phyloP scores from a whole-genome alignment of 2,888 invertebrate genomes.

The Drosophila birchii region DNA sequence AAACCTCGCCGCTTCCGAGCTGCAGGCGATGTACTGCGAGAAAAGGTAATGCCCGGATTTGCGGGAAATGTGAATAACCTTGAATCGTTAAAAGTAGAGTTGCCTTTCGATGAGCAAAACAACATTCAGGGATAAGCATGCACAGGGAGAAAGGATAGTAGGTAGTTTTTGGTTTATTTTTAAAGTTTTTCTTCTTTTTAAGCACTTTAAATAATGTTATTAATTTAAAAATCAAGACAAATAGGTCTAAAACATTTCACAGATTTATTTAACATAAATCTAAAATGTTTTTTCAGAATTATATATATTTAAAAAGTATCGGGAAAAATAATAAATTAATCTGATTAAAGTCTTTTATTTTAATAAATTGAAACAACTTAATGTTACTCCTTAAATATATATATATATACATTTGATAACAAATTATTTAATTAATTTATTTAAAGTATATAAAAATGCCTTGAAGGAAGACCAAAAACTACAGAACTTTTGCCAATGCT shows the following conservation, averaged over 20 bases:
- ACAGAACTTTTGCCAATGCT: background rate
- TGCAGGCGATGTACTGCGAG: conserved; percentile 37
- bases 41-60: conserved; percentile 18
- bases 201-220: background rate
- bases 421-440: background rate
- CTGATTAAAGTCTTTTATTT: too few relatives aligned
- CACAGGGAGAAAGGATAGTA: background rate
- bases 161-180: background rate
- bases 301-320: too few relatives aligned
- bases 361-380: too few relatives aligned
- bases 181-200: background rate
- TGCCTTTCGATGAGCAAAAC: too few relatives aligned
- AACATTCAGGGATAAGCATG: background rate
- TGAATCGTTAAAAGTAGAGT: conserved; percentile 1
- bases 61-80: conserved; percentile 12
- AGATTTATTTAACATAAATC: too few relatives aligned
- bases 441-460: background rate
- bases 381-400: too few relatives aligned
- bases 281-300: too few relatives aligned
- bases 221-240: background rate
- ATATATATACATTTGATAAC: too few relatives aligned
- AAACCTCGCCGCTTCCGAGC: conserved; percentile 13
- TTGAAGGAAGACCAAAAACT: too few relatives aligned
- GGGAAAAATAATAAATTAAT: too few relatives aligned
- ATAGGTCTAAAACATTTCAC: too few relatives aligned